These are phyloP conservation scores for Planiliza haematocheilus DNA, from an alignment of 2,113 vertebrate genomes.

Conservation along the genomic window DNA sequence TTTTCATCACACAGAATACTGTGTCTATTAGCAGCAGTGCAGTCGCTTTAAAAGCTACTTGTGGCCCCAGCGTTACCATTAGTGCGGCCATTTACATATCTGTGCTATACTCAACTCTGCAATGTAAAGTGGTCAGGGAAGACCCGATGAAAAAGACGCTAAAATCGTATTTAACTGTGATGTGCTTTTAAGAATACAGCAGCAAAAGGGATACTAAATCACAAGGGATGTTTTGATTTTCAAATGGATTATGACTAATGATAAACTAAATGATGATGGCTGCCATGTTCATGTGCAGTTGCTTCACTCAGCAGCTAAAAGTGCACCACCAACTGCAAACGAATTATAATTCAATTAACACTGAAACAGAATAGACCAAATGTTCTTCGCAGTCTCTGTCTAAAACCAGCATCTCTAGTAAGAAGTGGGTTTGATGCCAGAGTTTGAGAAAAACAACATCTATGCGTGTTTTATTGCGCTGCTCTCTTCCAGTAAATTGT, in stretches of 20 bases:
- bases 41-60: constrained; percentile 60
- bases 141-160: neutral
- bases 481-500: constrained; percentile 61
- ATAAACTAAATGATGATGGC: too few species aligned
- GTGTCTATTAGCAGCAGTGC: constrained; percentile 61
- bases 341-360: too few species aligned
- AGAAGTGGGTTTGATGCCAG: neutral
- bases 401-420: neutral
- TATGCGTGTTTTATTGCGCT: constrained; percentile 38
- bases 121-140: neutral
- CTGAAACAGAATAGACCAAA: neutral
- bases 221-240: too few species aligned
- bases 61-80: constrained; percentile 44
- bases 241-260: too few species aligned
- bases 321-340: too few species aligned
- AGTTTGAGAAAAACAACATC: constrained; percentile 34
- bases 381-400: neutral
- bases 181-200: too few species aligned
- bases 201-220: too few species aligned
- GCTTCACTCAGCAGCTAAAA: neutral
- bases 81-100: constrained; percentile 17
- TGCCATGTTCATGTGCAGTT: neutral
- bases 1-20: constrained; percentile 65
- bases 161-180: neutral
- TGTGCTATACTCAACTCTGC: neutral